Evolutionary conservation across 2,888 invertebrate genomes (phyloP).

Genomic region (Epiblema foenella): DNA sequence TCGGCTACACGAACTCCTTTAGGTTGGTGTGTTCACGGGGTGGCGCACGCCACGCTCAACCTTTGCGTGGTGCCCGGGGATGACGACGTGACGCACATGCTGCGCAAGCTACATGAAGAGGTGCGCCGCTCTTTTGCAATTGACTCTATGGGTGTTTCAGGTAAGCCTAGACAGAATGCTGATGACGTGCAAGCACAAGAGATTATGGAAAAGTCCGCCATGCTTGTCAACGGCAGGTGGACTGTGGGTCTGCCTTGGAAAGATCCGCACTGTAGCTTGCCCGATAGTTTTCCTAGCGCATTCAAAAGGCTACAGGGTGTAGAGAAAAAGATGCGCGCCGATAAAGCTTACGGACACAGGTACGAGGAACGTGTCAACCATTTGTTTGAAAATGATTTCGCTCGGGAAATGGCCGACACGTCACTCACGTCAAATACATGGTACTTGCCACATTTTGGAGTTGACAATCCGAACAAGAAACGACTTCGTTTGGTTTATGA

Average conservation of each 20-base stretch:
- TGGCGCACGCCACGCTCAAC: no score
- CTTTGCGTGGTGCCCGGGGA: no score
- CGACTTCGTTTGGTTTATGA: background rate
- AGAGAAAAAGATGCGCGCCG: background rate
- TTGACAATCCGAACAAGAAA: slow-evolving; percentile 2
- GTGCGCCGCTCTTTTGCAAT: no score
- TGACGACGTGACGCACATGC: no score
- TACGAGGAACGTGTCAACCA: no score
- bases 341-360: no score
- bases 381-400: no score
- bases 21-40: no score
- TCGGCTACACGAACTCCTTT: background rate
- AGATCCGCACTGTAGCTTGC: background rate
- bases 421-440: background rate
- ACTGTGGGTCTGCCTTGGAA: slow-evolving; percentile 2
- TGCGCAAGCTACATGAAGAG: no score
- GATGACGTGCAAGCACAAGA: background rate
- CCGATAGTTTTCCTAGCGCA: background rate
- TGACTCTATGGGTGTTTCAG: background rate
- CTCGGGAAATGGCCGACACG: no score
- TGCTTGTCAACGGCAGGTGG: background rate
- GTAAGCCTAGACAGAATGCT: slow-evolving; percentile 4
- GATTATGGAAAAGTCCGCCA: background rate
- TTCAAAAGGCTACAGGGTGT: background rate
- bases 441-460: slow-evolving; percentile 4